A percentile compares a stretch with the other conserved stretches of the same genome.
These are phyloP conservation scores for Orussus abietinus DNA, from an alignment of 1,140 invertebrate genomes.

Conservation along the genomic window DNA sequence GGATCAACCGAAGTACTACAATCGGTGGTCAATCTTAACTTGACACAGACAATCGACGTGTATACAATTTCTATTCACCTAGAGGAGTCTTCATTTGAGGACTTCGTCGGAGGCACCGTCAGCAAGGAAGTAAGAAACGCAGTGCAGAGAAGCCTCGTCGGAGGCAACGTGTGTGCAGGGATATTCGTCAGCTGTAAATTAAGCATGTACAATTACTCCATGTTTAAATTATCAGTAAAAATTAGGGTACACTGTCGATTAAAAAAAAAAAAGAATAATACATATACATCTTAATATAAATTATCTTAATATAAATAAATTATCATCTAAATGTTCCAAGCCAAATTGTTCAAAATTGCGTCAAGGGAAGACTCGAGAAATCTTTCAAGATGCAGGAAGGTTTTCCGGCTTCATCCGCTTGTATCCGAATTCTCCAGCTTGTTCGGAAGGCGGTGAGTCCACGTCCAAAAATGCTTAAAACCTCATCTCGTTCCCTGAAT, in stretches of 20 bases:
- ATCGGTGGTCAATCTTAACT: slow-evolving; percentile 7
- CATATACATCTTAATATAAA: too few relatives aligned
- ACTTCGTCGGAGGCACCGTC: slow-evolving; percentile 21
- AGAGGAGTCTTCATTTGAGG: slow-evolving; percentile 15
- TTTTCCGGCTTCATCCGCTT: too few relatives aligned
- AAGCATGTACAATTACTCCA: background rate
- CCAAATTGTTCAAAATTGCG: too few relatives aligned
- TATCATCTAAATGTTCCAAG: background rate
- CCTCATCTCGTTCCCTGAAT: too few relatives aligned
- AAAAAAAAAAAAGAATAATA: too few relatives aligned
- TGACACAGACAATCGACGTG: background rate
- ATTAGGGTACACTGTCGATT: background rate
- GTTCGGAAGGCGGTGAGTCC: too few relatives aligned
- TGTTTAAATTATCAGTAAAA: slow-evolving; percentile 1
- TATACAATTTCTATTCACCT: slow-evolving; percentile 20
- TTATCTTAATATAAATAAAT: slow-evolving; percentile 1
- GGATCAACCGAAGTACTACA: too few relatives aligned
- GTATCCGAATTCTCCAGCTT: too few relatives aligned
- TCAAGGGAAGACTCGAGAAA: too few relatives aligned
- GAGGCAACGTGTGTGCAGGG: slow-evolving; percentile 55
- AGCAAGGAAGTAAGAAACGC: slow-evolving; percentile 51
- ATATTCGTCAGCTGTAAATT: slow-evolving; percentile 48
- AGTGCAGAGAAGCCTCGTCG: slow-evolving; percentile 50
- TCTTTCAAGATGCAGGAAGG: too few relatives aligned
- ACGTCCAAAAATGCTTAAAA: too few relatives aligned